Conservation (phyloP, 1,140 invertebrate species). For the Drosophila biarmipes region DNA sequence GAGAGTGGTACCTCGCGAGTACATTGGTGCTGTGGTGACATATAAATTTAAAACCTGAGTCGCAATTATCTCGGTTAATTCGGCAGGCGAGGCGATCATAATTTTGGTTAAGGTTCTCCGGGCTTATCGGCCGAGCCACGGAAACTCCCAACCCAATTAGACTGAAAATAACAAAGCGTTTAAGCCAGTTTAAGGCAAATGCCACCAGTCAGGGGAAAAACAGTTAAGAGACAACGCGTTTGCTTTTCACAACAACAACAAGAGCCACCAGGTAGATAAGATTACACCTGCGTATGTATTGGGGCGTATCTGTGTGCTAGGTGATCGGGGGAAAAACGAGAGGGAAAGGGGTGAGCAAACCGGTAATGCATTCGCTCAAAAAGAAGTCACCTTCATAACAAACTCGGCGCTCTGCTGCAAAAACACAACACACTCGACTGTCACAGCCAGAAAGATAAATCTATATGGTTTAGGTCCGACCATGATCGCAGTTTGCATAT, state of each 20-base stretch:
- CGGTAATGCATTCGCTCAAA: conserved; percentile 77
- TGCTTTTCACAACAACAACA: conserved; percentile 48
- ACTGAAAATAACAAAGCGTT: background rate
- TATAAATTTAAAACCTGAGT: conserved; percentile 67
- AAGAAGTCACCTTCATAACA: conserved; percentile 79
- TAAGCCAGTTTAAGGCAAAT: conserved; percentile 35
- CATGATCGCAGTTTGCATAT: conserved; percentile 51
- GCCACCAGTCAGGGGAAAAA: conserved; percentile 29
- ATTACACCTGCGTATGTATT: conserved; percentile 59
- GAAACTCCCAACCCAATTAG: background rate
- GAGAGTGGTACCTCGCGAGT: conserved; percentile 3
- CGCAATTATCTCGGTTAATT: conserved; percentile 69
- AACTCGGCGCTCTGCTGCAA: conserved; percentile 55
- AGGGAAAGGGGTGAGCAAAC: conserved; percentile 57
- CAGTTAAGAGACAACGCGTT: conserved; percentile 33
- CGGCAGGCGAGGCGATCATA: conserved; percentile 13
- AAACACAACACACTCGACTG: conserved; percentile 30
- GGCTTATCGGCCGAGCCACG: conserved; percentile 28
- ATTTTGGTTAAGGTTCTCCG: conserved; percentile 3
- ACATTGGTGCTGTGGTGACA: conserved; percentile 50
- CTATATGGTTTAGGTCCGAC: conserved; percentile 39
- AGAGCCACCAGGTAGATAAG: conserved; percentile 60
- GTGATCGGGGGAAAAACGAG: conserved; percentile 15
- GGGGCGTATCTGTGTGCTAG: background rate
- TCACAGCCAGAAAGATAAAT: conserved; percentile 39